phyloP scores from a whole-genome alignment of 2,797 vertebrate species.

The Phoebastria nigripes region DNA sequence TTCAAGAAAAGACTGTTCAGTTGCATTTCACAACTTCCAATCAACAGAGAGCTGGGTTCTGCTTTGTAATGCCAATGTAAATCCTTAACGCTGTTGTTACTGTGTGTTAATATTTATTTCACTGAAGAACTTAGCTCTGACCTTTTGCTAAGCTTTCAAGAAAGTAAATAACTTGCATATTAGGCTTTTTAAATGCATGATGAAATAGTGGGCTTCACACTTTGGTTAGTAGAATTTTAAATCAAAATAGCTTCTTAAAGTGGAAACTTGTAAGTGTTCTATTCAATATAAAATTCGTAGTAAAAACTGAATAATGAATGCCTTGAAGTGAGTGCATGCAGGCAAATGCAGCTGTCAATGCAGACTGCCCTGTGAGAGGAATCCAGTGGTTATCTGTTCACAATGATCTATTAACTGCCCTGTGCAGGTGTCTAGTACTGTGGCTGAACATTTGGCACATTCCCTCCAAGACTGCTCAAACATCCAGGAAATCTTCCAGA shows the following conservation, averaged over 20 bases:
- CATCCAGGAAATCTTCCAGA: slow-evolving; percentile 89
- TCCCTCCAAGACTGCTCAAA: slow-evolving; percentile 89
- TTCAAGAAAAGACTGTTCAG: not conserved
- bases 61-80: not conserved
- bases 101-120: not conserved
- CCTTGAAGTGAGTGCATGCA: not conserved
- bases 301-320: not conserved
- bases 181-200: not conserved
- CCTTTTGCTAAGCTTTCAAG: not conserved
- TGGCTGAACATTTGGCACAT: slow-evolving; percentile 86
- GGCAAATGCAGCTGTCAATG: not conserved
- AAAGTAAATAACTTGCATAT: not conserved
- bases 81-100: not conserved
- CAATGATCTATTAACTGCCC: not conserved
- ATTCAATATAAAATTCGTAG: not conserved
- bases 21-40: not conserved
- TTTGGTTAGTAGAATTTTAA: not conserved
- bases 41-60: not conserved
- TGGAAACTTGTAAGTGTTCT: not conserved
- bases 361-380: not conserved
- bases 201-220: not conserved
- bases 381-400: not conserved
- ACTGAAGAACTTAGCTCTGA: not conserved
- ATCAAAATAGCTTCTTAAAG: not conserved
- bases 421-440: slow-evolving; percentile 83